Evolutionary conservation across 2,888 invertebrate genomes (phyloP), one percentile per base, ranked within the genome.

Genomic region (Drosophila flavopinicola): DNA sequence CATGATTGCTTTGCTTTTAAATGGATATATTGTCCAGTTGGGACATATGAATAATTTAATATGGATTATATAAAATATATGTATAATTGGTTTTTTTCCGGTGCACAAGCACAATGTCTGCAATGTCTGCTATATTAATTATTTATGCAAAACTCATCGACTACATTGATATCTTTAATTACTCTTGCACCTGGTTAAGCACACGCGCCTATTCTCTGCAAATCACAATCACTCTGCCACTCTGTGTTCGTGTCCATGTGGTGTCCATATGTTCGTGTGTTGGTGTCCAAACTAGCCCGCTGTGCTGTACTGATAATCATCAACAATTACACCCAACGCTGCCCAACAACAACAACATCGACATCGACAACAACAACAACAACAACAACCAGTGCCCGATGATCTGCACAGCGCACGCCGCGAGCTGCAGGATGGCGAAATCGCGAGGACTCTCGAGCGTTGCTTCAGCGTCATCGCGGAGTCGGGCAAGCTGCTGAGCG

Each of bases 341-440:
- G 77, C 61, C 47, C 30, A 48, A 67, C 61, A 52, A 65, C 57
- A 33, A 29, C 51, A 25, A 65, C 47, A 54, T 48, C 42, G 6
- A 5, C 44, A 9, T 35, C 47, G n/a, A 65, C 47, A 54, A 52
- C 42, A 9, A 5, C 44, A 9, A 48, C 47, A 15, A 35, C 24
- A 11, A 13, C 39, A 49, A 39, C 47, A 35, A 59, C 13, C 92
- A 96, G 96, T 96, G 87, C 94, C 95, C 70, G 94, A 94, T 85
- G 96, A 96, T 91, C 92, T 91, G 78, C 94, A 94, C 78, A 96
- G 96, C 65, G 94, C 96, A 17, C 93, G 96, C 39, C 94, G 96
- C 72, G 92, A 93, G 75, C 91, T 96, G 88, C 94, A 94, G 88
- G 94, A 94, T 76, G 93, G 93, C 27, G 96, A 96, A 88, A 93